A percentile compares a stretch with the other conserved stretches of the same genome.
These are phyloP conservation scores for Danio aesculapii DNA, from an alignment of 2,797 vertebrate species.

Conservation along the genomic window DNA sequence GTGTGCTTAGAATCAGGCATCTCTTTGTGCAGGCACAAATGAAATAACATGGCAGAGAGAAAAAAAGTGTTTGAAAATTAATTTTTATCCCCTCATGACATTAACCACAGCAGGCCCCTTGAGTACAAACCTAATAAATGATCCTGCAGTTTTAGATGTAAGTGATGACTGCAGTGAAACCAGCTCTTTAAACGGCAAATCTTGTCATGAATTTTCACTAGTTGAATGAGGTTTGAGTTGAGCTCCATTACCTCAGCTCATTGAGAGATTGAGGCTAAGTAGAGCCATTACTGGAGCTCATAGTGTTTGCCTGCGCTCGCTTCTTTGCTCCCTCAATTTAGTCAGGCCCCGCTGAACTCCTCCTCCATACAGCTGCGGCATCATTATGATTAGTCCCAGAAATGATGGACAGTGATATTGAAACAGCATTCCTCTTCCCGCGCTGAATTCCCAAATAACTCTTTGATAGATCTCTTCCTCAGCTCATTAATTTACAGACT, in stretches of 20 bases:
- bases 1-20: not conserved
- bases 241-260: constrained; percentile 46
- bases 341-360: constrained; percentile 29
- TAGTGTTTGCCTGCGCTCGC: constrained; percentile 5
- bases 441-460: constrained; percentile 43
- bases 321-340: constrained; percentile 37
- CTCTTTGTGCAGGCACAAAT: not conserved
- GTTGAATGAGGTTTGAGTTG: constrained; percentile 41
- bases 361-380: constrained; percentile 27
- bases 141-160: constrained; percentile 12
- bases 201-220: constrained; percentile 27
- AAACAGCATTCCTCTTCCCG: constrained; percentile 27
- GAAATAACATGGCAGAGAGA: not conserved
- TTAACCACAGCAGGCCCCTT: not conserved
- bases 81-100: not conserved
- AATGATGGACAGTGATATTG: constrained; percentile 33
- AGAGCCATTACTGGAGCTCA: constrained; percentile 33
- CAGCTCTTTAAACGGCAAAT: constrained; percentile 32
- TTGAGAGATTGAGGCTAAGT: constrained; percentile 31
- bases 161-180: constrained; percentile 57
- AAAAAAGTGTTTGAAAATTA: not conserved
- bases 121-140: not conserved
- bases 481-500: constrained; percentile 47
- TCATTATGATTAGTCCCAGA: constrained; percentile 39
- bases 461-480: constrained; percentile 29